Evolutionary conservation across 2,113 vertebrate species (phyloP), one percentile per base, ranked within the genome.

Genomic region (Procapra przewalskii): DNA sequence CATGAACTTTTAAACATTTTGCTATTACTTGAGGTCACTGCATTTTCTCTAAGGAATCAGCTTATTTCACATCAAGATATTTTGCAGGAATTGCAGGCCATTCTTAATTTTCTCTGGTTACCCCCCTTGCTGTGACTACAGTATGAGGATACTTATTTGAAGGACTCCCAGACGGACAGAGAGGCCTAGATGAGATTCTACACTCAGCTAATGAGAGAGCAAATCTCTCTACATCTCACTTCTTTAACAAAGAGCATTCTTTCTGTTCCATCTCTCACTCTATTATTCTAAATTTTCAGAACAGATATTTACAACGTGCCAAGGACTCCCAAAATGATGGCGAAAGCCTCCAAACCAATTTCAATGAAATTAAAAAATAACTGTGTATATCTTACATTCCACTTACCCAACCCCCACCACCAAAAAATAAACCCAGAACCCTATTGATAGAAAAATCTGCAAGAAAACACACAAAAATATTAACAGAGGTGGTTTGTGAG

Each of bases 401-500:
- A 17, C 40, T 31, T 84, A 75, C 25, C 23, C 15, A 64, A 19
- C 12, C 6, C 13, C 27, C 29, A 15, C 1, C 40, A 12, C 33
- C 59, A 48, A 57, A 57, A 80, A 57, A 31, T 3, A 36, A 55
- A 55, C 10, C 40, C 57, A 48, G 52, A 54, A 83, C 27, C 15
- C 3, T 79, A 36, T 7, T 84, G 13, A 43, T 17, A 80, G 17
- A 77, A 88, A 86, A 90, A 6, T 52, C 50, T 90, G 5, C 3
- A 50, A 60, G 59, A 97, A 94, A 90, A 92, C n/a, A 96, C 27
- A 93, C 7, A 83, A 79, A 95, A 90, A 77, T 71, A 54, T 59
- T 81, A 57, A 79, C 14, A 95, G 77, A 45, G 3, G 6, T 31
- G 9, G 6, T 60, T 33, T 93, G 50, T 89, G 11, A 77, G 87